Evolutionary conservation across 2,888 invertebrate species (phyloP).

Genomic region (Cylindroiulus punctatus): DNA sequence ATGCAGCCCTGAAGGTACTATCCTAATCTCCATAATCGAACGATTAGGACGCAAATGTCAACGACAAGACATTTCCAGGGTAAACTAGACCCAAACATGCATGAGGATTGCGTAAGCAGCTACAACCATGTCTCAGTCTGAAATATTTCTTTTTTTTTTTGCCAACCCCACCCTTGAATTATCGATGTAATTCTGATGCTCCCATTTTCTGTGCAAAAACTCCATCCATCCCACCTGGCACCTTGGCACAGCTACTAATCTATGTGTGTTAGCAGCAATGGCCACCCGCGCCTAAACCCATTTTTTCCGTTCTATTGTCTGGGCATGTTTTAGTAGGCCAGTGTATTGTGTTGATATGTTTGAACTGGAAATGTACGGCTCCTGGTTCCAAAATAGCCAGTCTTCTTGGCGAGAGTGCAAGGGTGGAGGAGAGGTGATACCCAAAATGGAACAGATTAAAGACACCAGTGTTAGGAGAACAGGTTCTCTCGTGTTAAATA

Average conservation of each 20-base stretch:
- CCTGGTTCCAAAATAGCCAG: not conserved
- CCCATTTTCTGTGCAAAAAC: not conserved
- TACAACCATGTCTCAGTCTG: not conserved
- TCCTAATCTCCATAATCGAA: no score
- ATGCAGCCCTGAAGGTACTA: no score
- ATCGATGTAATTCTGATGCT: constrained; percentile 18
- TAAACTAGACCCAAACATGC: no score
- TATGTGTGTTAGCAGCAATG: constrained; percentile 5
- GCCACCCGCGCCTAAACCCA: not conserved
- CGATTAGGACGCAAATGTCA: no score
- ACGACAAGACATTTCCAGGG: no score
- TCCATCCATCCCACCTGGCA: not conserved
- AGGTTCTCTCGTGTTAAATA: constrained; percentile 18
- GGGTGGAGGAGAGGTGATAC: constrained; percentile 18
- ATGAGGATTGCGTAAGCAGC: not conserved
- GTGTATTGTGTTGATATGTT: not conserved
- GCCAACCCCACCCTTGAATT: constrained; percentile 18
- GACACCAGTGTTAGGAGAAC: not conserved
- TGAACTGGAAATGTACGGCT: not conserved
- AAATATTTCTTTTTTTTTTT: not conserved
- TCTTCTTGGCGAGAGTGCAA: not conserved
- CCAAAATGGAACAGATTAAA: not conserved
- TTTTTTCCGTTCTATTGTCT: constrained; percentile 18
- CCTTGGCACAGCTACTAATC: not conserved
- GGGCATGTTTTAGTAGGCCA: not conserved